These are phyloP conservation scores for Hydrotaea cyrtoneurina DNA, from an alignment of 2,888 invertebrate species.

Conservation along the genomic window DNA sequence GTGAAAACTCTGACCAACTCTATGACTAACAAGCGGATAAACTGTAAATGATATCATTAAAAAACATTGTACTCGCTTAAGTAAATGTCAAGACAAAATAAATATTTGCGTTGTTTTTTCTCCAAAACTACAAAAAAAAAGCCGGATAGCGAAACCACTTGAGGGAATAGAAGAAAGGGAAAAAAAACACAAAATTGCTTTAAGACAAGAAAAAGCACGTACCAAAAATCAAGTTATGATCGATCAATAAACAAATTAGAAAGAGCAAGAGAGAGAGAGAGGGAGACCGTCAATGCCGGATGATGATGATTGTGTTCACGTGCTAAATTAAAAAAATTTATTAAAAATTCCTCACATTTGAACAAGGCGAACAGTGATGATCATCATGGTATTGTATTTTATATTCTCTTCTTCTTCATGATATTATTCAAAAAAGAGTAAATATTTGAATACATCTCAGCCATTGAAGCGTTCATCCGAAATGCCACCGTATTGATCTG, in stretches of 20 bases:
- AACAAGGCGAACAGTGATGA: background rate
- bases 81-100: too few species aligned
- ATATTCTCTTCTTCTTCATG: too few species aligned
- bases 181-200: too few species aligned
- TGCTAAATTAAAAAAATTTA: background rate
- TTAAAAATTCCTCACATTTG: background rate
- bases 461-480: slow-evolving; percentile 17
- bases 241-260: slow-evolving; percentile 56
- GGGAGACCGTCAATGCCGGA: slow-evolving; percentile 19
- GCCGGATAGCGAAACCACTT: background rate
- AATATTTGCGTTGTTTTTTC: too few species aligned
- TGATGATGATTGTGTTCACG: slow-evolving; percentile 54
- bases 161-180: background rate
- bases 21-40: too few species aligned
- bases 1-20: too few species aligned
- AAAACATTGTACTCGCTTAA: too few species aligned
- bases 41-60: too few species aligned
- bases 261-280: slow-evolving; percentile 8
- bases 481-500: slow-evolving; percentile 20
- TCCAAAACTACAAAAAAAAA: background rate
- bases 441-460: slow-evolving; percentile 9
- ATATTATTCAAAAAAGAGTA: background rate
- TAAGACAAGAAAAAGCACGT: slow-evolving; percentile 2
- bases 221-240: background rate
- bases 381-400: background rate